Evolutionary conservation across 2,888 invertebrate genomes (phyloP).

Genomic region (Nomada hirtipes): DNA sequence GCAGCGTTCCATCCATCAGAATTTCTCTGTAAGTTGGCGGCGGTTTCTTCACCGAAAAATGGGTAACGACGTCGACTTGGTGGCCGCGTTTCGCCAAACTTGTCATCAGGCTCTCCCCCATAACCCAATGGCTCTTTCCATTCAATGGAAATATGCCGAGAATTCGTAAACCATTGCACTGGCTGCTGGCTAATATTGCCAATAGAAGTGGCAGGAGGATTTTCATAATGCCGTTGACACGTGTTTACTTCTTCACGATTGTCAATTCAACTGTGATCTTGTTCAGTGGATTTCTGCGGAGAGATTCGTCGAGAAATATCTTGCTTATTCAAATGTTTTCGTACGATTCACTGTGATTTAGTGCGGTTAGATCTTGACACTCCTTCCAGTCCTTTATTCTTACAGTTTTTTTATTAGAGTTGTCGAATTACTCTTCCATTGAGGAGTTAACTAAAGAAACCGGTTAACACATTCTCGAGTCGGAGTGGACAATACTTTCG

Average conservation of each 20-base stretch:
- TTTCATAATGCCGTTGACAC: slow-evolving; percentile 34
- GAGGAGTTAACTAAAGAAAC: no score
- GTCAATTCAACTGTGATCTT: not conserved
- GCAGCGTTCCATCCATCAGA: slow-evolving; percentile 67
- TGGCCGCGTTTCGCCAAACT: slow-evolving; percentile 85
- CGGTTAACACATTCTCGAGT: no score
- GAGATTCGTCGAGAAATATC: no score
- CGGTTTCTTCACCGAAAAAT: slow-evolving; percentile 75
- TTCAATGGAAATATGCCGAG: slow-evolving; percentile 84
- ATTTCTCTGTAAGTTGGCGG: slow-evolving; percentile 77
- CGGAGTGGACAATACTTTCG: no score
- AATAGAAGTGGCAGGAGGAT: slow-evolving; percentile 6
- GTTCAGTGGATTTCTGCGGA: not conserved
- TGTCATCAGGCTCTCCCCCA: slow-evolving; percentile 83
- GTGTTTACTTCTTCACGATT: not conserved
- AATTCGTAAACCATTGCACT: slow-evolving; percentile 81
- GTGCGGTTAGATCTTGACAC: no score
- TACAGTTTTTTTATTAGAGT: no score
- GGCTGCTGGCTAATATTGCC: slow-evolving; percentile 1
- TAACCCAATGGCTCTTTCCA: slow-evolving; percentile 85
- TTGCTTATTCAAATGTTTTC: no score
- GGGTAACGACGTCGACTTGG: slow-evolving; percentile 83
- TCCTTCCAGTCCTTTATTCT: no score
- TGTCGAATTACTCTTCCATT: no score
- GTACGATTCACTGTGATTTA: no score